A percentile compares a stretch with the other conserved stretches of the same genome.
These are phyloP conservation scores for Danio albolineatus DNA, from an alignment of 2,797 vertebrate species.

Conservation along the genomic window DNA sequence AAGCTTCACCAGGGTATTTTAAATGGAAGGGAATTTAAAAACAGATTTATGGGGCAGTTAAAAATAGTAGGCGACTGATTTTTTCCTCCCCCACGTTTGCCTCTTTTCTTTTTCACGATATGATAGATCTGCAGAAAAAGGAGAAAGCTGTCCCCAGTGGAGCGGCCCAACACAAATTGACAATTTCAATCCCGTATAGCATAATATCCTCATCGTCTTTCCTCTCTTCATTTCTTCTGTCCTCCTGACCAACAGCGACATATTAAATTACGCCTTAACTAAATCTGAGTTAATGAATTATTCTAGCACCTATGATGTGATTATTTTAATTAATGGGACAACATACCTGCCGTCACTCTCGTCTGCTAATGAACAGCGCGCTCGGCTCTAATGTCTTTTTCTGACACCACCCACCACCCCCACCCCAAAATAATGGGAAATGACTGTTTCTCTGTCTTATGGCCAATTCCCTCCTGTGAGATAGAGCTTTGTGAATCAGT, in stretches of 20 bases:
- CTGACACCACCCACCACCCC: slow-evolving; percentile 65
- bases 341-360: slow-evolving; percentile 75
- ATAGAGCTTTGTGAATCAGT: slow-evolving; percentile 50
- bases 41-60: slow-evolving; percentile 91
- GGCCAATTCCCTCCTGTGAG: slow-evolving; percentile 68
- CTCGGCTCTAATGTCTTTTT: slow-evolving; percentile 72
- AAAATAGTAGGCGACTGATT: slow-evolving; percentile 87
- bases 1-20: slow-evolving; percentile 81
- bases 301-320: slow-evolving; percentile 82
- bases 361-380: slow-evolving; percentile 77
- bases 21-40: slow-evolving; percentile 87
- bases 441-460: slow-evolving; percentile 72
- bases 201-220: slow-evolving; percentile 75
- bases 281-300: slow-evolving; percentile 85
- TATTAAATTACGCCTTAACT: slow-evolving; percentile 84
- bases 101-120: slow-evolving; percentile 76
- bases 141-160: slow-evolving; percentile 79
- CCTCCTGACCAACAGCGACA: slow-evolving; percentile 79
- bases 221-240: slow-evolving; percentile 57
- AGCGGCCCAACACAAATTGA: slow-evolving; percentile 83
- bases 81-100: slow-evolving; percentile 74
- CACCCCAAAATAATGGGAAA: slow-evolving; percentile 67
- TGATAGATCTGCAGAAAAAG: slow-evolving; percentile 85
- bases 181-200: slow-evolving; percentile 77
- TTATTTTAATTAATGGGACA: slow-evolving; percentile 84